Evolutionary conservation across 1,140 invertebrate genomes (phyloP).

Genomic region (Drosophila baimaii): DNA sequence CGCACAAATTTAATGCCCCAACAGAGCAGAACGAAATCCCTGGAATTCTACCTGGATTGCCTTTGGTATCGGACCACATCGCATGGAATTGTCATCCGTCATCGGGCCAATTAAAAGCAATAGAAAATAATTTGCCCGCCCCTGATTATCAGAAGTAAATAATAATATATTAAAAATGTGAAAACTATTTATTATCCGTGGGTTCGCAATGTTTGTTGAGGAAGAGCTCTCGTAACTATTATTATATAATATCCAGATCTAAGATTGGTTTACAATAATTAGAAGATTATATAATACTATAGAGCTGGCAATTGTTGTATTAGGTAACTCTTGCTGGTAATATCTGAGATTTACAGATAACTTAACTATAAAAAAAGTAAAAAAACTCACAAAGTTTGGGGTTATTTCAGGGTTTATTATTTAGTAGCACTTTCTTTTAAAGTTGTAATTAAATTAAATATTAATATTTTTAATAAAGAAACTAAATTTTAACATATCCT

Average conservation of each 20-base stretch:
- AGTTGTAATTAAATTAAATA: background rate
- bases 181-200: slow-evolving; percentile 2
- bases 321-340: background rate
- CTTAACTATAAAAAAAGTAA: too few relatives aligned
- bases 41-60: slow-evolving; percentile 15
- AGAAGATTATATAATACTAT: background rate
- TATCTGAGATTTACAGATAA: background rate
- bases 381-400: background rate
- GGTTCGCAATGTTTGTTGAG: background rate
- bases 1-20: slow-evolving; percentile 48
- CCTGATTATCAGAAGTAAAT: slow-evolving; percentile 5
- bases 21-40: slow-evolving; percentile 52
- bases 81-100: slow-evolving; percentile 25
- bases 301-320: background rate
- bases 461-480: too few relatives aligned
- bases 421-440: background rate
- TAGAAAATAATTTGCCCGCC: slow-evolving; percentile 16
- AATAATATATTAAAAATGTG: background rate
- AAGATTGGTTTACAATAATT: background rate
- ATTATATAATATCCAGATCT: background rate
- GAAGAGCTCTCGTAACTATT: background rate
- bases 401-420: background rate
- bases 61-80: slow-evolving; percentile 15
- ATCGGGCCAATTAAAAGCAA: slow-evolving; percentile 42
- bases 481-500: too few relatives aligned